Evolutionary conservation across 2,888 invertebrate species (phyloP).

Genomic region (Exocentrus adspersus): DNA sequence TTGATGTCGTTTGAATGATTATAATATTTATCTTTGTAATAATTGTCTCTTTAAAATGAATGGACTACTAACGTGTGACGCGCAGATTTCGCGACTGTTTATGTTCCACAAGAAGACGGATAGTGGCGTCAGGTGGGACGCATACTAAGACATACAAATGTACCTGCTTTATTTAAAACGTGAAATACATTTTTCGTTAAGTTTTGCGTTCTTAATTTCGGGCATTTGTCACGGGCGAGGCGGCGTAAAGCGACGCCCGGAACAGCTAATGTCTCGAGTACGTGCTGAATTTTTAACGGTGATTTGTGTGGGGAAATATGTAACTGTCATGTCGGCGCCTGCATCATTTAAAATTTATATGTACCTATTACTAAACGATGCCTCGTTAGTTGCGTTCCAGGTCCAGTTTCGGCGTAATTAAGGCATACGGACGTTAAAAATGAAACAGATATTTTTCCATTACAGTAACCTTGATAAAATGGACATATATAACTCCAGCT

Average conservation of each 20-base stretch:
- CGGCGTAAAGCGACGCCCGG: slow-evolving; percentile 13
- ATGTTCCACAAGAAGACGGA: slow-evolving; percentile 22
- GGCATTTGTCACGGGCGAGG: slow-evolving; percentile 24
- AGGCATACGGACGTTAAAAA: no score
- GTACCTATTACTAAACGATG: no score
- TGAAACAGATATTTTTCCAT: no score
- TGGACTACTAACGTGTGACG: not conserved
- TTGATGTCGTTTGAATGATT: no score
- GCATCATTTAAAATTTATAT: not conserved
- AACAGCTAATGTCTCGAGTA: slow-evolving; percentile 15
- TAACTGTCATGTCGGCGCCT: not conserved
- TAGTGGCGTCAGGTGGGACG: slow-evolving; percentile 24
- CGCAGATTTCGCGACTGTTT: slow-evolving; percentile 6
- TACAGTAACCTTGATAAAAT: no score
- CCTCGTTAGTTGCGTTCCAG: no score
- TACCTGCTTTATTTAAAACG: slow-evolving; percentile 28
- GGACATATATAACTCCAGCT: no score
- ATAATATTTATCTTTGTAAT: no score
- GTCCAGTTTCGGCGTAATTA: no score
- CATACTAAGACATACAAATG: slow-evolving; percentile 28
- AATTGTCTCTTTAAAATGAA: slow-evolving; percentile 7
- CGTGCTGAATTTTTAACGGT: slow-evolving; percentile 24
- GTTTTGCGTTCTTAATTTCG: slow-evolving; percentile 28
- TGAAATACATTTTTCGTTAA: slow-evolving; percentile 25
- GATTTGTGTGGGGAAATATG: slow-evolving; percentile 20